Conservation (phyloP, 2,888 invertebrate genomes). For the Hecatera dysodea region DNA sequence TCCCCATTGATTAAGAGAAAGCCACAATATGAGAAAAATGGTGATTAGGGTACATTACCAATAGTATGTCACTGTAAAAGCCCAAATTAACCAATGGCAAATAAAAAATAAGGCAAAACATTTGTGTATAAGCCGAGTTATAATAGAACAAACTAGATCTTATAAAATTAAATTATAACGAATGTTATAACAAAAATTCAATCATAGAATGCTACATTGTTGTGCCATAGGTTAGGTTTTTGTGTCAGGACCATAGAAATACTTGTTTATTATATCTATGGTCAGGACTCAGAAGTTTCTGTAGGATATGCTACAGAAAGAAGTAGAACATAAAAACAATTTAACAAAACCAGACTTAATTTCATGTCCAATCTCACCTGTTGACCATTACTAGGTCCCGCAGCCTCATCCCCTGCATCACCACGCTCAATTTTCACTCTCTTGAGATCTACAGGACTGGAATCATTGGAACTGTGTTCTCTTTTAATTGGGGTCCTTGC, state of each 20-base stretch:
- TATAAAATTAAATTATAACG: too few relatives aligned
- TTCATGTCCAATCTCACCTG: constrained; percentile 49
- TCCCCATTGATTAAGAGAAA: background rate
- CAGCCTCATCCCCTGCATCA: constrained; percentile 36
- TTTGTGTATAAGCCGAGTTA: too few relatives aligned
- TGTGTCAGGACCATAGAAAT: too few relatives aligned
- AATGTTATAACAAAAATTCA: too few relatives aligned
- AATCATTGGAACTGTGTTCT: constrained; percentile 62
- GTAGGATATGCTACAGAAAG: too few relatives aligned
- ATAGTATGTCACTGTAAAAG: background rate
- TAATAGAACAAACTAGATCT: too few relatives aligned
- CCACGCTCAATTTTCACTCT: constrained; percentile 72
- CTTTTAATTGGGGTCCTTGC: constrained; percentile 70
- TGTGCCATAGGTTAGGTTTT: too few relatives aligned
- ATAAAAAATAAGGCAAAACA: too few relatives aligned
- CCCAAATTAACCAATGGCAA: background rate
- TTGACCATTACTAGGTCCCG: constrained; percentile 75
- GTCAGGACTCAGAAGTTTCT: too few relatives aligned
- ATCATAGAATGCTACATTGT: too few relatives aligned
- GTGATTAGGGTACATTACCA: background rate
- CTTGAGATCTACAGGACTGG: constrained; percentile 66
- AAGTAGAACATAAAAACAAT: too few relatives aligned
- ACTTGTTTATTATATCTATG: too few relatives aligned
- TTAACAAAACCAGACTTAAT: background rate
- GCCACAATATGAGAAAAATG: background rate